Percentiles rank a stretch among this genome's conserved stretches.
phyloP scores from a whole-genome alignment of 1,140 invertebrate species.

The Bemisia tabaci region DNA sequence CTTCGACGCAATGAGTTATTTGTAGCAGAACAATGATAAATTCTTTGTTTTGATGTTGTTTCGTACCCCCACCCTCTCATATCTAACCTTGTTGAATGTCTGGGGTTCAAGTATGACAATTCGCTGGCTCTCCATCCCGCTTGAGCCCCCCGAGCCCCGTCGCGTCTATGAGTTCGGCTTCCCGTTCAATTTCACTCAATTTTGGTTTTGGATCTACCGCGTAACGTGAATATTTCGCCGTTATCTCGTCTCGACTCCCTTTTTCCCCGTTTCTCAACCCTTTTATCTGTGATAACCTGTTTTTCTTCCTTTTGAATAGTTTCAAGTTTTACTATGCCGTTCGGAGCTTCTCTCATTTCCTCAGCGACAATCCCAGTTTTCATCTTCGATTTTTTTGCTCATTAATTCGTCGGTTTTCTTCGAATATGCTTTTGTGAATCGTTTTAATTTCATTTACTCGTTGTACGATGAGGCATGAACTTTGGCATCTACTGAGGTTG shows the following conservation, averaged over 20 bases:
- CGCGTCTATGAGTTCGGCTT: background rate
- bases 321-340: too few relatives aligned
- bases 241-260: background rate
- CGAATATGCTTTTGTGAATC: too few relatives aligned
- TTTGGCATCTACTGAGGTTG: too few relatives aligned
- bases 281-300: background rate
- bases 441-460: too few relatives aligned
- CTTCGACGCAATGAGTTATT: background rate
- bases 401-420: too few relatives aligned
- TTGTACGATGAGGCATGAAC: too few relatives aligned
- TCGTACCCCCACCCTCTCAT: background rate
- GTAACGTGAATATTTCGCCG: background rate
- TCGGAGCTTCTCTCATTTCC: too few relatives aligned
- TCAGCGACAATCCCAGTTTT: too few relatives aligned
- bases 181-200: background rate
- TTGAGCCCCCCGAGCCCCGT: too few relatives aligned
- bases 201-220: background rate
- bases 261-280: background rate
- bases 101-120: background rate
- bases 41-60: slow-evolving; percentile 11
- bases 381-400: too few relatives aligned
- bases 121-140: background rate
- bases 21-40: slow-evolving; percentile 6
- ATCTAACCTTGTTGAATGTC: background rate
- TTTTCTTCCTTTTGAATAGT: background rate